Percentiles rank a stretch among this genome's conserved stretches.
Conservation (phyloP, 2,888 invertebrate species). For the Hypercompe scribonia region DNA sequence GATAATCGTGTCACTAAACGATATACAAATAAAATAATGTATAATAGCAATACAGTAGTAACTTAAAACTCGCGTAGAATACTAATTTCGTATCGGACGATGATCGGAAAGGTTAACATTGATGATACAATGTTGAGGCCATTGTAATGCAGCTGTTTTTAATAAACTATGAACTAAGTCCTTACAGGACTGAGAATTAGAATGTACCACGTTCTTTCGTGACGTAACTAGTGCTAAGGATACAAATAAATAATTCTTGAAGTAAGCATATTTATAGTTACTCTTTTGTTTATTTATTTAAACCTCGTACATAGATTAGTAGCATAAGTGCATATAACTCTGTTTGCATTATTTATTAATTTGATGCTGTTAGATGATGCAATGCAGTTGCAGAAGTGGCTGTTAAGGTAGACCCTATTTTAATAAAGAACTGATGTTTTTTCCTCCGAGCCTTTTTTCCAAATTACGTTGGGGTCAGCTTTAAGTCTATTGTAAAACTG, state of each 20-base stretch:
- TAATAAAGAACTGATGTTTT: too few relatives aligned
- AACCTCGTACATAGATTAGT: not conserved
- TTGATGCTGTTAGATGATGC: not conserved
- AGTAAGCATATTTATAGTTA: not conserved
- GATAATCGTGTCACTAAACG: slow-evolving; percentile 36
- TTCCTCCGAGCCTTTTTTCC: too few relatives aligned
- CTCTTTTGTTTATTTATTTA: not conserved
- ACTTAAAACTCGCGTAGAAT: slow-evolving; percentile 50
- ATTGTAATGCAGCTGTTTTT: slow-evolving; percentile 19
- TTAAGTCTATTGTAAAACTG: too few relatives aligned
- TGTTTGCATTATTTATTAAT: not conserved
- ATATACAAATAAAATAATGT: slow-evolving; percentile 50
- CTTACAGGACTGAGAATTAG: not conserved
- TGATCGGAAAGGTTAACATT: slow-evolving; percentile 46
- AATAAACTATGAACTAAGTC: not conserved
- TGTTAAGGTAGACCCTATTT: too few relatives aligned
- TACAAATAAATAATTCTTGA: not conserved
- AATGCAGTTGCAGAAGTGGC: too few relatives aligned
- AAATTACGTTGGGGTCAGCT: too few relatives aligned
- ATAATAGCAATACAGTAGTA: slow-evolving; percentile 46
- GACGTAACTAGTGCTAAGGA: not conserved
- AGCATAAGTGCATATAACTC: not conserved
- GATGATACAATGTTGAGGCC: slow-evolving; percentile 47
- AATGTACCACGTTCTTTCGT: not conserved
- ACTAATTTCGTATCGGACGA: slow-evolving; percentile 55